Conservation (phyloP, 2,888 invertebrate genomes). For the Drosophila rellima region DNA sequence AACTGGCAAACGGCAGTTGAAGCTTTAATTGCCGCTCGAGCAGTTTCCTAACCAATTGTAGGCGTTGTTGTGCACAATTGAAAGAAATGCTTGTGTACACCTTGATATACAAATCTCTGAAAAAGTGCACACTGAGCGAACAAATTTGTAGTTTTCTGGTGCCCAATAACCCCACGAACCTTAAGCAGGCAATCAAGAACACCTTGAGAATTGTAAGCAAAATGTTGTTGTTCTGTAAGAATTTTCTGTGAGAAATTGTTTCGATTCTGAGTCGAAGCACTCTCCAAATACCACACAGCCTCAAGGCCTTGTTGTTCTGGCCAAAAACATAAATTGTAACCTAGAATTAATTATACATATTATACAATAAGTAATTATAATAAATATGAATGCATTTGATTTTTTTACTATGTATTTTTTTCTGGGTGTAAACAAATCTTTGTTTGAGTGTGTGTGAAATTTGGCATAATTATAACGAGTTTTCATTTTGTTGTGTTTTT, state of each 20-base stretch:
- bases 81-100: constrained; percentile 35
- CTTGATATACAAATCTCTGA: constrained; percentile 6
- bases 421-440: constrained; percentile 1
- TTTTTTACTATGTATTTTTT: background rate
- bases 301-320: too few relatives aligned
- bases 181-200: too few relatives aligned
- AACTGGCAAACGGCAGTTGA: constrained; percentile 30
- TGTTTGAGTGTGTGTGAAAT: constrained; percentile 36
- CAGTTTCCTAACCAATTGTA: constrained; percentile 58
- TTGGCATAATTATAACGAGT: constrained; percentile 73
- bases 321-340: too few relatives aligned
- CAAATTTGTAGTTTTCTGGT: too few relatives aligned
- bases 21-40: constrained; percentile 49
- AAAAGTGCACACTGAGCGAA: too few relatives aligned
- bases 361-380: background rate
- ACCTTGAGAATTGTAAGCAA: too few relatives aligned
- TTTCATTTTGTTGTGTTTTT: constrained; percentile 51
- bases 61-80: constrained; percentile 52
- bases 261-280: too few relatives aligned
- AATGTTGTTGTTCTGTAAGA: too few relatives aligned
- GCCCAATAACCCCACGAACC: too few relatives aligned
- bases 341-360: too few relatives aligned
- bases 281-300: too few relatives aligned
- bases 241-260: too few relatives aligned
- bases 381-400: background rate